Base-by-base conservation (phyloP, 2,113 vertebrate species). In the Pelecanus crispus region DNA sequence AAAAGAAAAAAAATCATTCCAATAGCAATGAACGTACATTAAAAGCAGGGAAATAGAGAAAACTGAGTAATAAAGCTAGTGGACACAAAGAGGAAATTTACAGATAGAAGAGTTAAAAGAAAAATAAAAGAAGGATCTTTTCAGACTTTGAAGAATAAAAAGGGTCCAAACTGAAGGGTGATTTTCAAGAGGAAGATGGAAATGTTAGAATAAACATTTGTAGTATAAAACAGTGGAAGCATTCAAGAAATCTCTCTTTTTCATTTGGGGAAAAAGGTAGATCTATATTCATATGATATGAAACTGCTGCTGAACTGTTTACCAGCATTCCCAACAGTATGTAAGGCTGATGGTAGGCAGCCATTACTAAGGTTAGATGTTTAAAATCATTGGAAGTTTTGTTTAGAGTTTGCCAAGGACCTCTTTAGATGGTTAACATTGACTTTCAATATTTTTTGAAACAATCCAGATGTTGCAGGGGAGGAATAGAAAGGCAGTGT, bases 151-250 rank as follows among this genome's bases (percentile, higher is more conserved):
- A 79, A 40, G 8, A 86, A 86, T 67, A 47, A 50, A 73, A 91
- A 42, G 2, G 4, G 2, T 11, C 7, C 3, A 0, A 86, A 29
- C 20, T 73, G 45, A 67, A 74, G 2, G 13, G 2, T 28, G 8
- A 22, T 94, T 73, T 82, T 83, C 61, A 79, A 52, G 42, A 83
- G 61, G 11, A 66, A 59, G 26, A 53, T n/a, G 6, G 56, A 94
- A 40, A n/a, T 38, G 14, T 62, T 55, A 52, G 13, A 81, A 81
- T 52, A 81, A 86, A 73, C 0, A 42, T 40, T 55, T 68, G 8
- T 29, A 29, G 29, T 44, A 79, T 9, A 38, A 88, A 66, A 86
- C 22, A 2, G 17, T 62, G 25, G 18, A 74, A 63, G 2, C 44
- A 68, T 81, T 89, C 8, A 81, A 65, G 56, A 81, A 36, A 65